Base-by-base conservation (phyloP, 1,140 invertebrate species). In the Cecropterus lyciades region DNA sequence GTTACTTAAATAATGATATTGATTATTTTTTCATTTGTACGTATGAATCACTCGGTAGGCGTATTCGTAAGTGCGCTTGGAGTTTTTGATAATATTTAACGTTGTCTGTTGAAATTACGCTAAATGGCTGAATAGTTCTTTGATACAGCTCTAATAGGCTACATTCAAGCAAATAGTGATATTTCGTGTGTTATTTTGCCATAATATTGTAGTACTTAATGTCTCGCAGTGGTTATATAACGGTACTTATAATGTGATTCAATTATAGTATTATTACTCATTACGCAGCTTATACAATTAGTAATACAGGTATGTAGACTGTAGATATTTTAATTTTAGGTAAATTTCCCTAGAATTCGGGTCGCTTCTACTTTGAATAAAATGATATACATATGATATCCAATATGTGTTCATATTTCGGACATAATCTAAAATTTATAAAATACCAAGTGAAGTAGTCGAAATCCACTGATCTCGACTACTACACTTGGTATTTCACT, bases 1-100 rank as follows among this genome's bases (percentile, higher is more conserved):
- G 85, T 89, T 88, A 80, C 77, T 81, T 80, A 69, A 65, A 66
- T 79, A 77, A 74, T 78, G 73, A 77, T 79, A 80, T 80, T 80
- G 76, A 67, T 75, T 80, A 70, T 60, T 52, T 67, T 70, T 59
- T 71, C 45, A 69, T 70, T 73, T 75, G 56, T 76, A 80, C 72
- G 72, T 79, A 79, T 67, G 62, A 65, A 49, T 66, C 69, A 69
- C 73, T 66, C 16, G 33, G 62, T 78, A 80, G 71, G 67, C 70
- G 69, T 75, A 75, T 79, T 59, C 75, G 73, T 67, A 55, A 67
- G 70, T 75, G 71, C 75, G 75, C 73, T 77, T 67, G 72, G 45
- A 33, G 45, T 72, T 63, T 65, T 33, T 60, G 42, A 56, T 43
- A 60, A 52, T 60, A 42, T 52, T 45, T 71, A 66, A 65, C 17